phyloP scores from a whole-genome alignment of 2,113 vertebrate species.

The Lagopus muta region DNA sequence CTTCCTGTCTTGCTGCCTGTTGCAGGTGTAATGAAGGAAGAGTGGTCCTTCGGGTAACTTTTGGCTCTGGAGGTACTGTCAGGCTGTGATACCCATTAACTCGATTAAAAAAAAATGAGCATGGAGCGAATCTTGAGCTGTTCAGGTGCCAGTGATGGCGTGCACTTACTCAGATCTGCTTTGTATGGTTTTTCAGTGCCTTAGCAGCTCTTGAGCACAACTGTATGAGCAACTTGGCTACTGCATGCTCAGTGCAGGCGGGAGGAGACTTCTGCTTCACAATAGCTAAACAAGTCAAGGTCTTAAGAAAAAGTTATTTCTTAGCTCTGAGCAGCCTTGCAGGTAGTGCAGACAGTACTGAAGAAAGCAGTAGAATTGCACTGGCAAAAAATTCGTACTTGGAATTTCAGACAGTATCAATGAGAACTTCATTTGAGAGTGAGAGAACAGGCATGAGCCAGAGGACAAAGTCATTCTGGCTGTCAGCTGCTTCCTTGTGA shows the following conservation, averaged over 20 bases:
- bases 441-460: not conserved
- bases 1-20: not conserved
- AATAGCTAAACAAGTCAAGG: not conserved
- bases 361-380: not conserved
- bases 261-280: not conserved
- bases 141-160: not conserved
- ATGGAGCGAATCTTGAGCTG: not conserved
- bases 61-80: not conserved
- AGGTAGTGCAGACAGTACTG: not conserved
- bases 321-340: not conserved
- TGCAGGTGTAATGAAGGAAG: not conserved
- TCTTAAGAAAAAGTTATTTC: not conserved
- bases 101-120: not conserved
- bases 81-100: not conserved
- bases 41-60: not conserved
- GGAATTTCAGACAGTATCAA: not conserved
- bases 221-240: not conserved
- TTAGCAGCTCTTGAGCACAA: not conserved
- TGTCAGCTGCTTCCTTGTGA: not conserved
- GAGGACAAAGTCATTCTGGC: not conserved
- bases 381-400: not conserved
- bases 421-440: not conserved
- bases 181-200: not conserved
- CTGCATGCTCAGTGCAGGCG: not conserved
- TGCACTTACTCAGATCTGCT: not conserved